Evolutionary conservation across 2,113 vertebrate genomes (phyloP), one percentile per base, ranked within the genome.

Genomic region (Sitta europaea): DNA sequence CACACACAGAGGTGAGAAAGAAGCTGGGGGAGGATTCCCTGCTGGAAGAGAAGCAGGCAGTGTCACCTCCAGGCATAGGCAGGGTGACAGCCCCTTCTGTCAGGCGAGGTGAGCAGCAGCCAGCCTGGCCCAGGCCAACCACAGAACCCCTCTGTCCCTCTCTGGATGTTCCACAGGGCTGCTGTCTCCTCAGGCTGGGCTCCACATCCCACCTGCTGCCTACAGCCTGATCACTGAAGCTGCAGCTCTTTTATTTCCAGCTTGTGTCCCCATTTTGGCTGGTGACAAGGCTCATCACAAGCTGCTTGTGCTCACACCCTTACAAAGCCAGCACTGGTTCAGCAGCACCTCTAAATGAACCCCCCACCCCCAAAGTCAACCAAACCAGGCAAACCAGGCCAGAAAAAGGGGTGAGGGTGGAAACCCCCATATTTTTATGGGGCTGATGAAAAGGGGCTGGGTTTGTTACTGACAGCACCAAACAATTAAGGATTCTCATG

Each of bases 81-180:
- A 86, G 59, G 81, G 53, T 42, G 66, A 38, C 53, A 82, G 50
- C 5, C 61, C 71, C 55, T 53, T 28, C 35, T n/a, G 28, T 2
- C 3, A 3, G 11, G 36, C 5, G 38, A 12, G 31, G 33, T 27
- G 70, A 55, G 70, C 8, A 81, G 77, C 77, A 87, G 70, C 57
- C 84, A 95, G 67, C 45, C 5, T 0, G 45, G 38, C 42, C 59
- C 0, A 0, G 38, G 82, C 4, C 3, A 14, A 5, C 28, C 48
- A 29, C 3, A 1, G 35, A 25, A 5, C 24, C 40, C 50, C 1
- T 1, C 6, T 23, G n/a, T 11, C 54, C 73, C 74, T 4, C 0
- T 2, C 24, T 22, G 75, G 25, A 1, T 54, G 29, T 12, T 68
- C 53, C 38, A 63, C 50, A 65, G 82, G 24, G 40, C 23, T 38